Evolutionary conservation across 2,113 vertebrate genomes (phyloP).

Genomic region (cat (Felis catus)): F.catus_Fca126_mat1.0 CM031419.1:22699001-22699500

Average conservation of each 20-base stretch:
- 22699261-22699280: not conserved
- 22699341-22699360: accelerated
- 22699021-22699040: not conserved
- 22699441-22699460: no score
- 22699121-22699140: not conserved
- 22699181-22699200: accelerated
- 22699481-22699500: accelerated
- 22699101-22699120: not conserved
- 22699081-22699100: slow-evolving; percentile 53
- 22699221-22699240: not conserved
- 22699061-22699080: not conserved
- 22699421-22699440: not conserved
- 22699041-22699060: slow-evolving; percentile 4
- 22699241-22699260: not conserved
- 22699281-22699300: accelerated
- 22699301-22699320: not conserved
- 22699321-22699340: no score
- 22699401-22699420: not conserved
- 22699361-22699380: not conserved
- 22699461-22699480: not conserved
- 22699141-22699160: not conserved
- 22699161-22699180: accelerated
- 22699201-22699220: not conserved
- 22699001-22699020: not conserved
- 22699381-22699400: not conserved